Evolutionary conservation across 2,797 vertebrate species (phyloP), one percentile per base, ranked within the genome.

Genomic region (Lophius americanus): DNA sequence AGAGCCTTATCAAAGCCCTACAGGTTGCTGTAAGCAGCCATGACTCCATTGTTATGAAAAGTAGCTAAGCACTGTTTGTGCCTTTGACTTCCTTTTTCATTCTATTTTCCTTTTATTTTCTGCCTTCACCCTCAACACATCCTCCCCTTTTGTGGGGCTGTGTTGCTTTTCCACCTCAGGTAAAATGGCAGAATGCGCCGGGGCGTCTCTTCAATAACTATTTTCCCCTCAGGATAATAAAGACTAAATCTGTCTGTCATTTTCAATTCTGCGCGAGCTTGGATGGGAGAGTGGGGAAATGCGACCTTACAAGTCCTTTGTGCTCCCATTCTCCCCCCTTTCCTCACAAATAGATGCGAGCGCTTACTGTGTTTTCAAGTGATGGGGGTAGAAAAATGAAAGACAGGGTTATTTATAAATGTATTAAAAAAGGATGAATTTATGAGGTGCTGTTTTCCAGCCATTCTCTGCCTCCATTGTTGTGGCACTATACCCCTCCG

Each of bases 11-110:
- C 93, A 41, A 92, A 83, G 88, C 83, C 88, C 90, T 91, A 94
- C 93, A 94, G 93, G 92, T 93, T 89, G 91, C 91, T 93, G 92
- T 93, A 86, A 92, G 92, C 90, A 92, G 87, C 88, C 88, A 81
- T 91, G 86, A 86, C 65, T 73, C 88, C 79, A 91, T 94, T 94
- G 93, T 94, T 92, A 94, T 94, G 92, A 94, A 94, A 94, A 94
- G 84, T 79, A 85, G 86, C 82, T 72, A 88, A 90, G 89, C 62
- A 74, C 72, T 89, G 84, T 91, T 90, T 92, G 90, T 85, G 88
- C 83, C 74, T 81, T 79, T 61, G 77, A 88, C 83, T 89, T 81
- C 65, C 82, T 78, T 79, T 83, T 82, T 75, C 83, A 71, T 78
- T 79, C 76, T 75, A 84, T 89, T 91, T 92, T 85, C 84, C 75